These are phyloP conservation scores for Esox masquinongy DNA, from an alignment of 2,797 vertebrate species.

Conservation along the genomic window DNA sequence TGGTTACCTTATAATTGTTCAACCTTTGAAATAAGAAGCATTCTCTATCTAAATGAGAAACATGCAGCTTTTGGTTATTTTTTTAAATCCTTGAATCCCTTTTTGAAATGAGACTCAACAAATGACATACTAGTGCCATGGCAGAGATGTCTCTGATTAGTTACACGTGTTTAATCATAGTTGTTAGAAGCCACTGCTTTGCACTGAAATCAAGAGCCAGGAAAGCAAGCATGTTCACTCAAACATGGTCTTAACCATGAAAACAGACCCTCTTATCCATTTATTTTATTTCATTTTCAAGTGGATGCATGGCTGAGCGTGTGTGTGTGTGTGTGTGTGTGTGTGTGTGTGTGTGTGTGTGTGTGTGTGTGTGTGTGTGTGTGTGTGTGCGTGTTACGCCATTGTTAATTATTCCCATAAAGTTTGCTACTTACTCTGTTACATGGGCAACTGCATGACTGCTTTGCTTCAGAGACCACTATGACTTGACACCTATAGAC, in stretches of 20 bases:
- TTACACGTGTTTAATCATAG: conserved; percentile 98
- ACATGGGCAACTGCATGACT: conserved; percentile 42
- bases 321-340: conserved; percentile 7
- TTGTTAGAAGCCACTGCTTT: conserved; percentile 92
- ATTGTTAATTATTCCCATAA: conserved; percentile 32
- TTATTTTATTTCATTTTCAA: conserved; percentile 50
- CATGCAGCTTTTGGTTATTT: conserved; percentile 38
- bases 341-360: conserved; percentile 8
- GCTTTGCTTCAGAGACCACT: conserved; percentile 62
- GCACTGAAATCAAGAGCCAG: conserved; percentile 83
- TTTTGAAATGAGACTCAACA: conserved; percentile 79
- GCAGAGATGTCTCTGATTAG: conserved; percentile 92
- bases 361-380: conserved; percentile 23
- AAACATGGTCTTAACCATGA: conserved; percentile 76
- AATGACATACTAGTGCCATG: conserved; percentile 90
- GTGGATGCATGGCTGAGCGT: conserved; percentile 24
- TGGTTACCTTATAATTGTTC: background rate
- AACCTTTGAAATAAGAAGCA: conserved; percentile 31
- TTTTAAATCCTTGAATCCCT: conserved; percentile 49
- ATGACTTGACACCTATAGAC: conserved; percentile 25
- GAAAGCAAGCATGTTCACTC: conserved; percentile 76
- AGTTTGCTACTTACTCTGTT: conserved; percentile 44
- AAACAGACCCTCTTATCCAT: conserved; percentile 55
- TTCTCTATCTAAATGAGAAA: conserved; percentile 17
- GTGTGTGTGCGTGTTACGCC: conserved; percentile 17